These are phyloP conservation scores for Paramormyrops kingsleyae DNA, from an alignment of 2,113 vertebrate genomes.

Conservation along the genomic window DNA sequence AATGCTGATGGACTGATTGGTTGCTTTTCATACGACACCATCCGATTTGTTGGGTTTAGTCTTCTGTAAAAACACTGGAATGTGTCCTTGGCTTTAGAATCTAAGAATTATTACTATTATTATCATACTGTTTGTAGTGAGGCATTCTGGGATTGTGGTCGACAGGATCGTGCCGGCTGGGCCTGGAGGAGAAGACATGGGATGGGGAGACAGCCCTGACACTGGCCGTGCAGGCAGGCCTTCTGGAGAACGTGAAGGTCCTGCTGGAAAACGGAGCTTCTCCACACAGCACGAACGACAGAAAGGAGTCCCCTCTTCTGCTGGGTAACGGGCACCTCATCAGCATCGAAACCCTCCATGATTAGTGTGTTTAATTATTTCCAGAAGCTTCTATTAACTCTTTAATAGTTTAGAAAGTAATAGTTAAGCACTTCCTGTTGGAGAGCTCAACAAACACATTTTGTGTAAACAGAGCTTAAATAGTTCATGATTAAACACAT, in stretches of 20 bases:
- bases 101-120: neutral
- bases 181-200: conserved; percentile 67
- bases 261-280: conserved; percentile 66
- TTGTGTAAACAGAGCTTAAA: neutral
- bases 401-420: neutral
- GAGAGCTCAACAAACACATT: neutral
- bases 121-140: neutral
- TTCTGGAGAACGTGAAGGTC: neutral
- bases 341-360: neutral
- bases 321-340: conserved; percentile 55
- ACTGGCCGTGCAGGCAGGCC: conserved; percentile 57
- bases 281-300: conserved; percentile 65
- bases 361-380: neutral
- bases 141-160: neutral
- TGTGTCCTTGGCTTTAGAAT: neutral
- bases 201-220: conserved; percentile 72
- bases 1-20: neutral
- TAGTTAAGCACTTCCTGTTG: neutral
- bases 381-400: neutral
- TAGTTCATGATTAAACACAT: neutral
- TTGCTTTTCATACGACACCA: neutral
- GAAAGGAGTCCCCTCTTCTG: conserved; percentile 70
- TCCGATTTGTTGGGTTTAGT: neutral
- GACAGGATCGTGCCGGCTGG: conserved; percentile 52
- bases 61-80: neutral